Percentiles rank a stretch among this genome's conserved stretches.
Conservation (phyloP, 2,797 vertebrate species). For the Schizothorax lantsangensis region DNA sequence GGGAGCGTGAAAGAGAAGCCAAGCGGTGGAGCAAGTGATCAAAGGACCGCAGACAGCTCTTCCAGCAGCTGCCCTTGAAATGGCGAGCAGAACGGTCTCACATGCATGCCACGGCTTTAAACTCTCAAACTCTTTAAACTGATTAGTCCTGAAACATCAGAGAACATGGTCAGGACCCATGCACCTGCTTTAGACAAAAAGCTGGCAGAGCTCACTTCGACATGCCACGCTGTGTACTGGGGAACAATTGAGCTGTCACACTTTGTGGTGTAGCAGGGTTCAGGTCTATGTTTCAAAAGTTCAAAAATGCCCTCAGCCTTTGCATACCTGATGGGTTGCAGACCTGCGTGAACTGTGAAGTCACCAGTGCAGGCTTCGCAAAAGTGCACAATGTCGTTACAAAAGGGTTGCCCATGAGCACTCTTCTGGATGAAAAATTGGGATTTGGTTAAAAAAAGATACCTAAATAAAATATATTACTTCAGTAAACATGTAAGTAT, state of each 20-base stretch:
- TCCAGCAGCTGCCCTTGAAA: slow-evolving; percentile 74
- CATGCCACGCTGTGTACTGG: neutral
- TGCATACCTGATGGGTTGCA: slow-evolving; percentile 10
- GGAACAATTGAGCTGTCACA: slow-evolving; percentile 12
- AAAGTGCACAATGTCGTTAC: neutral
- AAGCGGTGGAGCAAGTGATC: slow-evolving; percentile 69
- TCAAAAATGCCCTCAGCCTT: neutral
- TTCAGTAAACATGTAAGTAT: neutral
- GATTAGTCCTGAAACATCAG: slow-evolving; percentile 67
- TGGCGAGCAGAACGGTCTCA: slow-evolving; percentile 58
- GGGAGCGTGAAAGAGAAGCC: slow-evolving; percentile 60
- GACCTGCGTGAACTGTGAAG: neutral
- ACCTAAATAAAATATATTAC: neutral
- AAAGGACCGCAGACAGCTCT: slow-evolving; percentile 74
- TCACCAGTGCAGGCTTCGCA: neutral
- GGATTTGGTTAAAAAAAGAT: neutral
- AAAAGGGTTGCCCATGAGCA: neutral
- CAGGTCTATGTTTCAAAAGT: slow-evolving; percentile 7
- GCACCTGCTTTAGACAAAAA: slow-evolving; percentile 60
- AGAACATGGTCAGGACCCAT: slow-evolving; percentile 56
- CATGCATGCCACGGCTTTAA: slow-evolving; percentile 54
- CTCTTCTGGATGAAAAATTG: neutral
- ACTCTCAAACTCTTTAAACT: slow-evolving; percentile 44
- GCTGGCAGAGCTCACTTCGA: slow-evolving; percentile 50
- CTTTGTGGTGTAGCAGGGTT: slow-evolving; percentile 7